Conservation (phyloP, 1,140 invertebrate species). For the Calephelis nemesis region DNA sequence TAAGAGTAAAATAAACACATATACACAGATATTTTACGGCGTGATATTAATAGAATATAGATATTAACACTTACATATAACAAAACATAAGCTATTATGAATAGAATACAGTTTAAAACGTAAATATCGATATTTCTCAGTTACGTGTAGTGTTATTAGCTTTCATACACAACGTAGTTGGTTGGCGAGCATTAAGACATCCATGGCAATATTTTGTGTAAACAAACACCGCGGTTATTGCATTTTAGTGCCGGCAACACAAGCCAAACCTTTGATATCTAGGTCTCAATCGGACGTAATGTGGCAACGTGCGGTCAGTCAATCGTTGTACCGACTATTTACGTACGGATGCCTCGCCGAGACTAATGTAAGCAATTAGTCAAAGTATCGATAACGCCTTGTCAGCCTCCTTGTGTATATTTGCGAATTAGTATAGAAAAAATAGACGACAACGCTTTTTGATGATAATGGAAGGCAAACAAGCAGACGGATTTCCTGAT, state of each 20-base stretch:
- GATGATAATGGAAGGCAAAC: too few species aligned
- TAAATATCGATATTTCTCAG: conserved; percentile 6
- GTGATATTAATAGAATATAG: not conserved
- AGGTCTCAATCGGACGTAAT: conserved; percentile 46
- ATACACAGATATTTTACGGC: too few species aligned
- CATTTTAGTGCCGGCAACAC: conserved; percentile 21
- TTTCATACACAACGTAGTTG: conserved; percentile 20
- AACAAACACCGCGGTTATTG: conserved; percentile 27
- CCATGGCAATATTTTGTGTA: conserved; percentile 28
- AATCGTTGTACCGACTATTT: conserved; percentile 65
- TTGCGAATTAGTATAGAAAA: conserved; percentile 8
- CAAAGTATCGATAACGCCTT: conserved; percentile 52
- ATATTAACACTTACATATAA: not conserved
- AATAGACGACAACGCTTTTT: not conserved
- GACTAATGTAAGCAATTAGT: conserved; percentile 71
- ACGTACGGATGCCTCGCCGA: conserved; percentile 49
- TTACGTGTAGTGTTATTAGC: not conserved
- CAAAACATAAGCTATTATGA: not conserved
- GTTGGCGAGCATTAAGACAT: conserved; percentile 27
- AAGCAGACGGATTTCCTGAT: too few species aligned
- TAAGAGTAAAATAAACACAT: too few species aligned
- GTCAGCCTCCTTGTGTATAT: conserved; percentile 37
- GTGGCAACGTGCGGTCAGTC: conserved; percentile 62
- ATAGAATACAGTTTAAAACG: not conserved
- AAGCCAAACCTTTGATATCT: conserved; percentile 26